phyloP scores from a whole-genome alignment of 2,113 vertebrate genomes.

The Macrotis lagotis region DNA sequence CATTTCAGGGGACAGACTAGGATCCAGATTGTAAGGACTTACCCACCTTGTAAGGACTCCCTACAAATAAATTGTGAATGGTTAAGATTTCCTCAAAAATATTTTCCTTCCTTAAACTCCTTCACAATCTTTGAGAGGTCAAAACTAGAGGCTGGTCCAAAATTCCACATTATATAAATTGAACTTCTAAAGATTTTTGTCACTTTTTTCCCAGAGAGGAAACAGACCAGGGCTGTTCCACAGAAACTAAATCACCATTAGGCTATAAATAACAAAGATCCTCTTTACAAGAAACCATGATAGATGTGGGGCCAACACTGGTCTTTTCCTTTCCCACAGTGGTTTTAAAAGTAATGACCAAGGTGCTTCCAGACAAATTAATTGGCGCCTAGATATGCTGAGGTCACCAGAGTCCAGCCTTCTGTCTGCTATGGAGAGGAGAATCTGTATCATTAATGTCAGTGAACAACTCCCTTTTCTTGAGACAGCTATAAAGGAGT shows the following conservation, averaged over 20 bases:
- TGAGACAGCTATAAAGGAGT: conserved; percentile 15
- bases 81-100: background rate
- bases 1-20: background rate
- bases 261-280: background rate
- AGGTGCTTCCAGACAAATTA: conserved; percentile 11
- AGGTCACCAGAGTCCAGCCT: background rate
- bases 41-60: background rate
- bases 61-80: conserved; percentile 21
- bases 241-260: background rate
- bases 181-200: background rate
- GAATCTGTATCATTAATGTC: background rate
- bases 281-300: background rate
- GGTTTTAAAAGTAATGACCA: conserved; percentile 18
- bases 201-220: conserved; percentile 11
- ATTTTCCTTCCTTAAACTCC: background rate
- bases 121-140: background rate
- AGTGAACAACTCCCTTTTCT: background rate
- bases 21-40: no score
- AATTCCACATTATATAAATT: background rate
- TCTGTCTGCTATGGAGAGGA: conserved; percentile 24
- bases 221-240: background rate
- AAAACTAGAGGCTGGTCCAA: background rate
- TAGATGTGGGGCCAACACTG: background rate
- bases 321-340: conserved; percentile 11
- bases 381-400: background rate